Evolutionary conservation across 1,140 invertebrate genomes (phyloP).

Genomic region (Hormaphis cornu): DNA sequence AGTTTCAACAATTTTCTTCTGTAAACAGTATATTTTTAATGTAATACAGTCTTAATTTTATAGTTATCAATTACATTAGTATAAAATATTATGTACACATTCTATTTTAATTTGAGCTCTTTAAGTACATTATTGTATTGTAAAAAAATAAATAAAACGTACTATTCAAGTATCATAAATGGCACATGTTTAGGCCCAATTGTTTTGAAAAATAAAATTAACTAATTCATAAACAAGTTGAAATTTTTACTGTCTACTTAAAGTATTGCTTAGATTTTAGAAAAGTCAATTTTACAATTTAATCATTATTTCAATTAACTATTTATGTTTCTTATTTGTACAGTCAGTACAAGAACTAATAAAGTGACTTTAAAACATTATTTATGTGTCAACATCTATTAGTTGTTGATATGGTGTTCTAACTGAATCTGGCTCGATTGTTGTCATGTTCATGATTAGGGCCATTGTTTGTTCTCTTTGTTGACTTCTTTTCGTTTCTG

Average conservation of each 20-base stretch:
- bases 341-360: no score
- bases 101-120: background rate
- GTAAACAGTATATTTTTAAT: no score
- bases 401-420: conserved; percentile 29
- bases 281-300: background rate
- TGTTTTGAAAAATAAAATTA: background rate
- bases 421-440: conserved; percentile 28
- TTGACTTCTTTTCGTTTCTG: conserved; percentile 60
- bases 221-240: background rate
- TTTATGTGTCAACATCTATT: conserved; percentile 12
- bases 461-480: conserved; percentile 43
- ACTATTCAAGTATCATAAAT: background rate
- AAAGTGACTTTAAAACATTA: background rate
- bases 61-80: no score
- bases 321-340: no score
- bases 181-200: background rate
- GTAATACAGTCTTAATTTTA: no score
- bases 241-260: no score
- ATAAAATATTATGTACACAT: no score
- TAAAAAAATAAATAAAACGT: background rate
- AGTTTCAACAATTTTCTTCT: no score
- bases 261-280: no score
- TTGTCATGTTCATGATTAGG: conserved; percentile 32
- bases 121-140: background rate
- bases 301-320: no score